Conservation (phyloP, 1,140 invertebrate genomes). For the Phthorimaea operculella region DNA sequence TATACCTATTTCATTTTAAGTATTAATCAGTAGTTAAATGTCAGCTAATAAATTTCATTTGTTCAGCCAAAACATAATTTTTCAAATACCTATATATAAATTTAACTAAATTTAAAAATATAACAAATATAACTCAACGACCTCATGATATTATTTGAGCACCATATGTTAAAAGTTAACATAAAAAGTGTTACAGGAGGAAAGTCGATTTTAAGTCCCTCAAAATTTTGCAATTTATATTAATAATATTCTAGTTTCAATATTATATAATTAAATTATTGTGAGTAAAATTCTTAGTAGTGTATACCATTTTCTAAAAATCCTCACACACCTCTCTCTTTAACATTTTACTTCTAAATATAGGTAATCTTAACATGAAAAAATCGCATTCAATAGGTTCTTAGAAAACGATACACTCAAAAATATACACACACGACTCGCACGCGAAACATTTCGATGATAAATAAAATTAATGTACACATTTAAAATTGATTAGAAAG, state of each 20-base stretch:
- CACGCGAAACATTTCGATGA: slow-evolving; percentile 15
- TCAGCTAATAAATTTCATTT: too few species aligned
- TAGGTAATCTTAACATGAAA: not conserved
- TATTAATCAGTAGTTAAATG: too few species aligned
- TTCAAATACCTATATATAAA: too few species aligned
- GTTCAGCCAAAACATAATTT: too few species aligned
- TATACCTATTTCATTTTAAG: too few species aligned
- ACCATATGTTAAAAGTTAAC: slow-evolving; percentile 32
- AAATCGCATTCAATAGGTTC: not conserved
- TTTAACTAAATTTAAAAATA: too few species aligned
- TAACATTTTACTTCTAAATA: slow-evolving; percentile 3
- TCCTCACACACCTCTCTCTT: not conserved
- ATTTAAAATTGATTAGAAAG: slow-evolving; percentile 19
- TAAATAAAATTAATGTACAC: slow-evolving; percentile 12
- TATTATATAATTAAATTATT: not conserved
- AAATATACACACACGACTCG: slow-evolving; percentile 3
- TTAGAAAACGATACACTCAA: slow-evolving; percentile 5
- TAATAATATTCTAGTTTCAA: not conserved
- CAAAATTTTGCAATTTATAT: too few species aligned
- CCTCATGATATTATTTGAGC: slow-evolving; percentile 36
- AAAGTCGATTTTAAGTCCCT: not conserved
- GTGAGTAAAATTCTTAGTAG: not conserved
- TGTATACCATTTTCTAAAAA: slow-evolving; percentile 4
- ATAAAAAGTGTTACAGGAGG: slow-evolving; percentile 10
- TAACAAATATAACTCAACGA: slow-evolving; percentile 15